Base-by-base conservation (phyloP, 1,140 invertebrate species). In the Diabrotica undecimpunctata region DNA sequence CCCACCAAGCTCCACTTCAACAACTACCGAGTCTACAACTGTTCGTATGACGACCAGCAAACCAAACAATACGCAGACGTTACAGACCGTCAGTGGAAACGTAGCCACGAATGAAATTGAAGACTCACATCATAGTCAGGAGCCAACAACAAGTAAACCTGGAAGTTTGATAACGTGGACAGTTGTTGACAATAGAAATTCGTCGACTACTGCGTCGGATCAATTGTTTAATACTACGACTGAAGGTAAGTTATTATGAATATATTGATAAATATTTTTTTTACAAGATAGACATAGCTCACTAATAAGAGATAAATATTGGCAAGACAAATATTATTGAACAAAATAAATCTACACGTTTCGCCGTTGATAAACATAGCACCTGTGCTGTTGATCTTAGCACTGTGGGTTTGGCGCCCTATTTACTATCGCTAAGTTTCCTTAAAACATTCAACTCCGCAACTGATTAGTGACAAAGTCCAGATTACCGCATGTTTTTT, bases 111-210 rank as follows among this genome's bases (percentile, higher is more conserved):
- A 73, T 50, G 67, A 70, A 67, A 63, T 70, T 5, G 56, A 64
- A 58, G 65, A 62, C 14, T 39, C 65, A 10, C 41, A 55, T 51
- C 51, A 41, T n/a, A 54, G 25, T 51, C 51, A 14, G 10, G 7
- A 59, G 54, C 51, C 70, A 6, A 71, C 80, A 11, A 73, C 68
- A n/a, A 72, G 70, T 25, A 65, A 61, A 36, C 66, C 79, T 8
- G 75, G 75, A 41, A 4, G 25, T 25, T 68, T 83, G 6, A 78
- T 83, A 9, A 83, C 81, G 7, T 83, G 82, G 82, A 81, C 79
- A 10, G 72, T 65, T 25, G 59, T 63, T 5, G 67, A 74, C 13
- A 63, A 41, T 41, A 71, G 69, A 36, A 72, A 70, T 59, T 62
- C 66, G 64, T 62, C 67, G 36, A 50, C 61, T 10, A 10, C 46